Conservation (phyloP, 1,140 invertebrate species). For the Ylistrum balloti region DNA sequence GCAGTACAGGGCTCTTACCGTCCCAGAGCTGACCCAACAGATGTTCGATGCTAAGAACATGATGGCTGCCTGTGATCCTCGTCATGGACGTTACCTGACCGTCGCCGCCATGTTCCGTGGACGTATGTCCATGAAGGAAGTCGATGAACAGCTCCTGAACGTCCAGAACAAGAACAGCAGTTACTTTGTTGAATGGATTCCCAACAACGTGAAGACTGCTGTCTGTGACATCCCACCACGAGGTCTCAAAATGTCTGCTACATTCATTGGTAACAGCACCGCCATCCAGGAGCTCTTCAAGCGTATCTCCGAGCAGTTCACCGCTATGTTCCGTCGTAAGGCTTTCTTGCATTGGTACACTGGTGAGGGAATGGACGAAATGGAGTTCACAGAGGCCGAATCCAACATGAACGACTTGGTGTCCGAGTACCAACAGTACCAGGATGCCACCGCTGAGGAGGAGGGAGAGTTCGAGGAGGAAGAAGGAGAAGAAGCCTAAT, state of each 20-base stretch:
- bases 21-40: slow-evolving; percentile 88
- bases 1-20: slow-evolving; percentile 84
- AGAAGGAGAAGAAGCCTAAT: slow-evolving; percentile 83
- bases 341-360: slow-evolving; percentile 78
- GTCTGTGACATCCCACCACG: slow-evolving; percentile 96
- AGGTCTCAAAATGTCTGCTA: slow-evolving; percentile 95
- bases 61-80: slow-evolving; percentile 89
- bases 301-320: slow-evolving; percentile 86
- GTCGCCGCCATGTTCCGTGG: slow-evolving; percentile 96
- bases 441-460: slow-evolving; percentile 84
- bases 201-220: slow-evolving; percentile 94
- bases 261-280: slow-evolving; percentile 88
- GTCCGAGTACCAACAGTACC: slow-evolving; percentile 96
- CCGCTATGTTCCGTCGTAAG: slow-evolving; percentile 85
- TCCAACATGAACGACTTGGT: slow-evolving; percentile 93
- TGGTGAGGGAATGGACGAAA: slow-evolving; percentile 92
- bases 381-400: slow-evolving; percentile 89
- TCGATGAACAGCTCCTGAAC: slow-evolving; percentile 80
- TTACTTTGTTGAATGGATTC: slow-evolving; percentile 97
- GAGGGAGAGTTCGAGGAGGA: slow-evolving; percentile 84
- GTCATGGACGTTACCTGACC: slow-evolving; percentile 84
- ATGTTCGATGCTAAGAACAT: slow-evolving; percentile 91
- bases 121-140: slow-evolving; percentile 84
- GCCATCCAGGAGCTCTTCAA: slow-evolving; percentile 91
- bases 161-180: slow-evolving; percentile 84